These are phyloP conservation scores for Aratinga solstitialis DNA, from an alignment of 2,797 vertebrate genomes.

Conservation along the genomic window DNA sequence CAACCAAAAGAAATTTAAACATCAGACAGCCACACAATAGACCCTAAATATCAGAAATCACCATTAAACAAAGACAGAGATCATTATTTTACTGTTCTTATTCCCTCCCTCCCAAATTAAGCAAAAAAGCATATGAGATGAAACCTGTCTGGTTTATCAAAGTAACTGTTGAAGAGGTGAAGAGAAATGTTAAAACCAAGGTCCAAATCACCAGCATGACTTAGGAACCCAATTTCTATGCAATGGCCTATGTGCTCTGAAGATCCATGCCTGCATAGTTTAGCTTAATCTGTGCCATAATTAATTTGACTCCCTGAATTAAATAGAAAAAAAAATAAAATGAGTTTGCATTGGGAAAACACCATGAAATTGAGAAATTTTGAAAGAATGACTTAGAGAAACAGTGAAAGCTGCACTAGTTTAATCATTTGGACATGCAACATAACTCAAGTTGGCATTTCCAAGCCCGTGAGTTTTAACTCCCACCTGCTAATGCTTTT, in stretches of 20 bases:
- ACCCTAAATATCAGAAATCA: background rate
- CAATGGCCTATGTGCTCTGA: background rate
- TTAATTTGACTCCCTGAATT: background rate
- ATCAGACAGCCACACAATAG: background rate
- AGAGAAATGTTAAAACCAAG: background rate
- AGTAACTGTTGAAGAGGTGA: background rate
- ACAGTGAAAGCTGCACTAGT: background rate
- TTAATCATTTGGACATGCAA: background rate
- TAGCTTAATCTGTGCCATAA: background rate
- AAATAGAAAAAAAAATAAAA: background rate
- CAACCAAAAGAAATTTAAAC: background rate
- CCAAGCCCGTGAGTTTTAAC: background rate
- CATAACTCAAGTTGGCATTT: background rate
- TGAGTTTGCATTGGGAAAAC: background rate
- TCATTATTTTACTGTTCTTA: background rate
- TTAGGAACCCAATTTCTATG: background rate
- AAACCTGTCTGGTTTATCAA: background rate
- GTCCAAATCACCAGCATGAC: background rate
- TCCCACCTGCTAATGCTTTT: background rate
- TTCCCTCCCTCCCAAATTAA: background rate
- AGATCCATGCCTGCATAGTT: background rate
- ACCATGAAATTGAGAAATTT: background rate
- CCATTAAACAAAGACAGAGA: background rate
- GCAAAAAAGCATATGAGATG: background rate
- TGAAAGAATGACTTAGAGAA: background rate